These are phyloP conservation scores for Pachydiplax longipennis DNA, from an alignment of 2,888 invertebrate genomes.

Conservation along the genomic window DNA sequence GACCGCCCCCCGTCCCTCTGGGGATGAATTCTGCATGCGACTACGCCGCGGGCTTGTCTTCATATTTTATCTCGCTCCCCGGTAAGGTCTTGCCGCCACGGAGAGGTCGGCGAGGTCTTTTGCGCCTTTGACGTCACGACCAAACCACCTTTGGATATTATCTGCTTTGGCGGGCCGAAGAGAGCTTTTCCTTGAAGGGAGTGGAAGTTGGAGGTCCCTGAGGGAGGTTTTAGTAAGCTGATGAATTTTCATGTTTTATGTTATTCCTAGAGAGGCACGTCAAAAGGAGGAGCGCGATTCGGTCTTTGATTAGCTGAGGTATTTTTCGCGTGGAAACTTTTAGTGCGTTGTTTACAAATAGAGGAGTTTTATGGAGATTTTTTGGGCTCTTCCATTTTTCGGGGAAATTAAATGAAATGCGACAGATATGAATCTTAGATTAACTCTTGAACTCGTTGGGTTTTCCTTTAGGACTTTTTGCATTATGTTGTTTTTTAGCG, in stretches of 20 bases:
- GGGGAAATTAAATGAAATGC: too few relatives aligned
- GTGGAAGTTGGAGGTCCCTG: background rate
- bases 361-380: too few relatives aligned
- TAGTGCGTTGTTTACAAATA: too few relatives aligned
- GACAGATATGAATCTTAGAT: too few relatives aligned
- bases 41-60: conserved; percentile 28
- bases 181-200: background rate
- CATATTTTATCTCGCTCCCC: conserved; percentile 18
- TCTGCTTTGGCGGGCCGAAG: background rate
- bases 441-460: too few relatives aligned
- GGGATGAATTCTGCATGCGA: conserved; percentile 38
- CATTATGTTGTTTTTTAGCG: too few relatives aligned
- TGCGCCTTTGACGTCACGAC: conserved; percentile 20
- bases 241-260: background rate
- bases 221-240: background rate
- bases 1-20: background rate
- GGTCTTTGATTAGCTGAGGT: background rate
- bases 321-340: too few relatives aligned
- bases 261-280: background rate
- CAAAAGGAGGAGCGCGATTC: background rate
- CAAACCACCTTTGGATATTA: background rate
- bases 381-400: too few relatives aligned
- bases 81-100: background rate
- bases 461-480: too few relatives aligned
- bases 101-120: background rate